Evolutionary conservation across 2,888 invertebrate species (phyloP), one percentile per base, ranked within the genome.

Genomic region (Phyllotreta striolata): DNA sequence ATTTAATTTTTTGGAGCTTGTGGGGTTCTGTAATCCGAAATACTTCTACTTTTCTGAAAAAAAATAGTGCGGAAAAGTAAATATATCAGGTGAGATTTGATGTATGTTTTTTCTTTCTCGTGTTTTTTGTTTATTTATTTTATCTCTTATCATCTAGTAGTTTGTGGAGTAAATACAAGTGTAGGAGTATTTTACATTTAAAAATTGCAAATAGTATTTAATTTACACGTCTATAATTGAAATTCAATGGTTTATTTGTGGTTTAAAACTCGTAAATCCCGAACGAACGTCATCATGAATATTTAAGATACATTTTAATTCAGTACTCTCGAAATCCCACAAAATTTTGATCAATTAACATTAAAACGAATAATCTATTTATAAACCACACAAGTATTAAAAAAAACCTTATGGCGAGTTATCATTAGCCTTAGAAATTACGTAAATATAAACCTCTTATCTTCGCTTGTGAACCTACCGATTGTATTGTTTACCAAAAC

Each of bases 31-130:
- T 46, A 52, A 13, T 52, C 47, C 40, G 12, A 52, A 24, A 49
- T 49, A 57, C 61, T 41, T 34, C 54, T 67, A 67, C 64, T 12
- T 69, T 71, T 71, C 70, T 63, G 56, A 64, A 70, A 71, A 72
- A 72, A 70, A 63, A 66, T 71, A 24, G 24, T 24, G 24, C 24
- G 24, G 24, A 24, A 24, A 66, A 72, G 68, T 69, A 68, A 70
- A 72, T 71, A 66, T 54, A 59, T 44, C 41, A 62, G 67, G 70
- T 70, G 55, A 70, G 67, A 62, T 13, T 35, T 43, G 39, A 9
- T 12, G 51, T 61, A 61, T 56, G 37, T 47, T 37, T n/a, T 55
- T 63, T 55, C n/a, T 38, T 55, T 38, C n/a, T 54, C 35, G 6
- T 12, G 9, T 40, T 56, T 39, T 43, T 35, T 51, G 4, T 14